Evolutionary conservation across 2,888 invertebrate species (phyloP).

Genomic region (Hirudinaria manillensis): DNA sequence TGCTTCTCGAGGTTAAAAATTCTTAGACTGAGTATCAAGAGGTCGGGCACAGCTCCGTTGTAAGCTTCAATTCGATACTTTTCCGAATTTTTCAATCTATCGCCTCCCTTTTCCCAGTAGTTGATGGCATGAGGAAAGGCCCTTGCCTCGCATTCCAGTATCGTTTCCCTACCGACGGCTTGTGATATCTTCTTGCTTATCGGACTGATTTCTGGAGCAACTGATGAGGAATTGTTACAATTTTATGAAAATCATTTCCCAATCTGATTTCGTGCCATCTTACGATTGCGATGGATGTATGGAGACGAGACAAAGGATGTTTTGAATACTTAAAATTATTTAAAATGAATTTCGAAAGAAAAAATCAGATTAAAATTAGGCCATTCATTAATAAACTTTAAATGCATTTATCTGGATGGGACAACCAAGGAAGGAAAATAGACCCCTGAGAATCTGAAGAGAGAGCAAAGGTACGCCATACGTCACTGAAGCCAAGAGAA

Average conservation of each 20-base stretch:
- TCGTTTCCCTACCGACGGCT: constrained; percentile 44
- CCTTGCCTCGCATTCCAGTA: constrained; percentile 47
- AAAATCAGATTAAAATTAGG: neutral
- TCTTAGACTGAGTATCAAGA: constrained; percentile 25
- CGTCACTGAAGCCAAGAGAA: neutral
- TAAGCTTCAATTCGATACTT: constrained; percentile 47
- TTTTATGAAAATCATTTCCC: neutral
- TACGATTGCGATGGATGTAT: neutral
- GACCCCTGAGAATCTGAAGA: neutral
- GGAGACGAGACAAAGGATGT: too few species aligned
- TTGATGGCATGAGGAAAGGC: constrained; percentile 46
- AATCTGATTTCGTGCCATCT: neutral
- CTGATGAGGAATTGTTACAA: constrained; percentile 37
- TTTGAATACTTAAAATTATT: too few species aligned
- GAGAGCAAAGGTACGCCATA: constrained; percentile 7
- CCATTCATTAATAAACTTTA: neutral
- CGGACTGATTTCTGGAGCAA: constrained; percentile 46
- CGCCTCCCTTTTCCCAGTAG: constrained; percentile 44
- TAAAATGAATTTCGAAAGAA: too few species aligned
- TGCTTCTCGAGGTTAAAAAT: neutral
- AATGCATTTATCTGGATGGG: neutral
- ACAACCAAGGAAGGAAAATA: neutral
- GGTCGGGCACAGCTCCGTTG: constrained; percentile 40
- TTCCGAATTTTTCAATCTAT: constrained; percentile 41
- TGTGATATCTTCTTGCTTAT: constrained; percentile 45